These are phyloP conservation scores for Ceramica pisi DNA, from an alignment of 2,888 invertebrate genomes.

Conservation along the genomic window DNA sequence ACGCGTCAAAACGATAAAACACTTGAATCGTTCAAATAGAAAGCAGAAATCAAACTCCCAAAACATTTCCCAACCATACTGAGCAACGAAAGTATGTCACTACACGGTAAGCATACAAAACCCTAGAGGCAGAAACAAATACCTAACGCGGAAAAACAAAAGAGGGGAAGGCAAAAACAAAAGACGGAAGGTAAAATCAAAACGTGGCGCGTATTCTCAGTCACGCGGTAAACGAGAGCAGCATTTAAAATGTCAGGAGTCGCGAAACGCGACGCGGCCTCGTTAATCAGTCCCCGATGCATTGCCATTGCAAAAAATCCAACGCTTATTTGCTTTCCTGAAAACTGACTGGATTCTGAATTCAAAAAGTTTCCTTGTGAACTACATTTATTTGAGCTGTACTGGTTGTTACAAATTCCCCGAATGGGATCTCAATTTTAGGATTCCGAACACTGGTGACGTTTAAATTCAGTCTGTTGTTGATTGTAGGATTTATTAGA, in stretches of 20 bases:
- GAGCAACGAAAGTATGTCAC: constrained; percentile 31
- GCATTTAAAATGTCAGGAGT: constrained; percentile 59
- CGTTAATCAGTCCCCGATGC: constrained; percentile 66
- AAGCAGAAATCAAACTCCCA: constrained; percentile 6
- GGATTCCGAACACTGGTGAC: background rate
- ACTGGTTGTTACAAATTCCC: constrained; percentile 30
- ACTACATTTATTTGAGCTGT: constrained; percentile 31
- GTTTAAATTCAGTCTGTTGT: background rate
- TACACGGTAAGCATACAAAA: constrained; percentile 31
- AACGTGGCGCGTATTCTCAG: constrained; percentile 52
- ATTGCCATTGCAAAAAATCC: constrained; percentile 51
- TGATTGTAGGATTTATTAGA: constrained; percentile 1
- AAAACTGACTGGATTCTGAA: constrained; percentile 40
- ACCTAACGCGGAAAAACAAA: constrained; percentile 43
- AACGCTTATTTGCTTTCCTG: constrained; percentile 46
- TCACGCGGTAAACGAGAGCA: constrained; percentile 57
- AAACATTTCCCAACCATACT: constrained; percentile 13
- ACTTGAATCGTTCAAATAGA: background rate
- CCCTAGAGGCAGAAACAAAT: constrained; percentile 50
- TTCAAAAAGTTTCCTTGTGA: constrained; percentile 32
- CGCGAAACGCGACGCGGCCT: constrained; percentile 56
- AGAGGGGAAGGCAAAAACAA: constrained; percentile 45
- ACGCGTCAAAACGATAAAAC: background rate
- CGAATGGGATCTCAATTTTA: constrained; percentile 17
- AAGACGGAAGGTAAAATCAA: constrained; percentile 58